phyloP scores from a whole-genome alignment of 64 coral and sea anemone species.

The Stichodactyla helianthus region DNA sequence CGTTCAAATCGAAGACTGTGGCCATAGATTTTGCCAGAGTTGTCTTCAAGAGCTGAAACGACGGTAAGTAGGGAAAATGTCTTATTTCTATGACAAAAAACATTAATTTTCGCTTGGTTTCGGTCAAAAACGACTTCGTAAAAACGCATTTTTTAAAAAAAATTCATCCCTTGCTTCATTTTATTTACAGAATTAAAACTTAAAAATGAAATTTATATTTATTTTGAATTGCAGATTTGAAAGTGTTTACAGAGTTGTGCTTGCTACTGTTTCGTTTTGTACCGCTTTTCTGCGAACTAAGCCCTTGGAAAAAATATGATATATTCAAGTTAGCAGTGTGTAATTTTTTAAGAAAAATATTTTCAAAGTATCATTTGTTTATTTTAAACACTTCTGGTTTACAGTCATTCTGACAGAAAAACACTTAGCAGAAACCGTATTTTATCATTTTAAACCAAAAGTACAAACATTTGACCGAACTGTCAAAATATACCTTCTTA shows the following conservation, averaged over 20 bases:
- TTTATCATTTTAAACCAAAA: neutral
- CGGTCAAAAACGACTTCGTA: neutral
- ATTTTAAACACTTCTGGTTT: neutral
- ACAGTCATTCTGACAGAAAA: too few species aligned
- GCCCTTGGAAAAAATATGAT: too few species aligned
- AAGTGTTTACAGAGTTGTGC: neutral
- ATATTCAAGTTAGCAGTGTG: too few species aligned
- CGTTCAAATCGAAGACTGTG: slow-evolving; percentile 95
- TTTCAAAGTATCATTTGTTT: too few species aligned
- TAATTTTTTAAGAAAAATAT: too few species aligned
- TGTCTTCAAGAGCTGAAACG: slow-evolving; percentile 92
- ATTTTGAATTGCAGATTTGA: neutral
- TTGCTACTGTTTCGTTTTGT: neutral
- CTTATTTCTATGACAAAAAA: neutral
- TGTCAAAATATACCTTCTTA: neutral
- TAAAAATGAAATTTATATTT: neutral
- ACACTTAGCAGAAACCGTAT: too few species aligned
- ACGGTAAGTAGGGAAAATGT: slow-evolving; percentile 38
- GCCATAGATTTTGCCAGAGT: slow-evolving; percentile 91
- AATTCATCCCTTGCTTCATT: neutral
- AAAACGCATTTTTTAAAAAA: neutral
- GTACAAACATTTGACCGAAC: neutral
- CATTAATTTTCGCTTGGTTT: neutral
- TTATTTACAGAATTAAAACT: neutral
- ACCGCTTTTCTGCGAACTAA: neutral